Evolutionary conservation across 2,113 vertebrate genomes (phyloP).

Genomic region (Mesocricetus auratus): DNA sequence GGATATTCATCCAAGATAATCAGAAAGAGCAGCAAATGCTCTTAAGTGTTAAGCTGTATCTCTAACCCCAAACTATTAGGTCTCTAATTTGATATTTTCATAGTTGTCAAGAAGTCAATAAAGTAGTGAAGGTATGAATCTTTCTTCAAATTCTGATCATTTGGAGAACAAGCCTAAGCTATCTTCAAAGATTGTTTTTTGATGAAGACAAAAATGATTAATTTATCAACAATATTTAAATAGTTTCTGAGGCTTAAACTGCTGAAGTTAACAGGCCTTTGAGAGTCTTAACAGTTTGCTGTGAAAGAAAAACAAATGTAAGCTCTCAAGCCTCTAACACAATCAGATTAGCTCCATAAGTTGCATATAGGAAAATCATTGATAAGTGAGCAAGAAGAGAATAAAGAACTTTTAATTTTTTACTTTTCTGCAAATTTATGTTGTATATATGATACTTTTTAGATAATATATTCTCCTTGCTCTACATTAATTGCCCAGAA

Average conservation of each 20-base stretch:
- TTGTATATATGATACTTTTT: neutral
- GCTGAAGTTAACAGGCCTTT: neutral
- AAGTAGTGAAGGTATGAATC: neutral
- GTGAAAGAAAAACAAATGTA: no score
- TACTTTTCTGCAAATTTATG: neutral
- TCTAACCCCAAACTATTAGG: neutral
- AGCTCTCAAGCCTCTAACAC: neutral
- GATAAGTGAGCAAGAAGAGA: neutral
- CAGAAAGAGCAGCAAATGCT: no score
- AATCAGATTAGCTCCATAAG: neutral
- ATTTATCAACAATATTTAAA: neutral
- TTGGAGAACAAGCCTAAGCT: neutral
- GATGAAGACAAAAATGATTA: neutral
- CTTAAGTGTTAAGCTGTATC: no score
- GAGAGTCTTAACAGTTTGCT: neutral
- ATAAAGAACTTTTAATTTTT: neutral
- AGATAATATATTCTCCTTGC: neutral
- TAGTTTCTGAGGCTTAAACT: neutral
- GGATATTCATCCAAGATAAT: no score
- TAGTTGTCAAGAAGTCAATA: neutral
- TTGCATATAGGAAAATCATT: neutral
- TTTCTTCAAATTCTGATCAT: neutral
- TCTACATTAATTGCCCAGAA: neutral
- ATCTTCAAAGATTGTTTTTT: neutral
- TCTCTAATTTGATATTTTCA: neutral